Base-by-base conservation (phyloP, 1,140 invertebrate species). In the Teleogryllus occipitalis region DNA sequence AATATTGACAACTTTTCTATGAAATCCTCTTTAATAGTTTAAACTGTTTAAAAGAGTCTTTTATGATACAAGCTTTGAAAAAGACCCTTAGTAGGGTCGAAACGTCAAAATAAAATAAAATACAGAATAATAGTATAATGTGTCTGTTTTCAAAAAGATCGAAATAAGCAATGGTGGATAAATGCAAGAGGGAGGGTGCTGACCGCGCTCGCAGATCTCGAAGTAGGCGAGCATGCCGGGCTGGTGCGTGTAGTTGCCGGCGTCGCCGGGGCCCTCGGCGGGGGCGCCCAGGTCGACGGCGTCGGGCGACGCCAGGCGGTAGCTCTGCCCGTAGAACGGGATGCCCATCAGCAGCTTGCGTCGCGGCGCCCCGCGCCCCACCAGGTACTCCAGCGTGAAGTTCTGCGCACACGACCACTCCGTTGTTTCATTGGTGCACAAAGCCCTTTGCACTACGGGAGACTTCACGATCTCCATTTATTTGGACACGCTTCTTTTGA, bases 141-240 rank as follows among this genome's bases (percentile, higher is more conserved):
- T 5, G n/a, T n/a, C n/a, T n/a, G n/a, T n/a, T n/a, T n/a, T n/a
- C n/a, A n/a, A n/a, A n/a, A n/a, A n/a, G n/a, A n/a, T n/a, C n/a
- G n/a, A n/a, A n/a, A n/a, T n/a, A n/a, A n/a, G n/a, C n/a, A n/a
- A n/a, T n/a, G n/a, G n/a, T n/a, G n/a, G n/a, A n/a, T n/a, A n/a
- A n/a, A n/a, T 46, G 10, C 0, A 75, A 15, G 12, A 27, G 8
- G 39, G 74, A 12, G 8, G 18, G 18, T 75, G 83, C 82, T 87
- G 88, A 89, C 93, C 87, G 87, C 90, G 89, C n/a, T 93, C 88
- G 82, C 95, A 97, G 80, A 97, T 95, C 88, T 98, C 96, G 83
- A 95, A 95, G 84, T 95, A 96, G 4, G 94, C 90, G 79, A 97
- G 86, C 92, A 97, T 96, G 82, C 97, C 97, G 0, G 93, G 92